Evolutionary conservation across 2,797 vertebrate species (phyloP), one percentile per base, ranked within the genome.

Genomic region (Synaphobranchus kaupii): DNA sequence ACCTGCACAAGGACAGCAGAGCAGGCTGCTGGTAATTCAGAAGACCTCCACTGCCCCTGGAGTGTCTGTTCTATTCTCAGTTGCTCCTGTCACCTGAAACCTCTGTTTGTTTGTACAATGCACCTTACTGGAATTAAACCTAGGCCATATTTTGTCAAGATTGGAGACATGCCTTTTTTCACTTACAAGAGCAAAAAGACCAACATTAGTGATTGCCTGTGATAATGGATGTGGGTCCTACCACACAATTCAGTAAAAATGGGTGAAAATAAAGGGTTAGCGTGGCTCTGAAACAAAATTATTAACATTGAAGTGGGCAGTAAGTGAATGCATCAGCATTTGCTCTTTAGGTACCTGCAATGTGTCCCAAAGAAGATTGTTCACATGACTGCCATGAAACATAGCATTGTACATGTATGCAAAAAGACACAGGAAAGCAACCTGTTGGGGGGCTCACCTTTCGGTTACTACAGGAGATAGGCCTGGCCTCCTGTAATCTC

Each of bases 401-500:
- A 25, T 48, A 50, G 10, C 22, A 25, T 48, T 50, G 34, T 25
- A 20, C 5, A 3, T 5, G 12, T 81, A 25, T 81, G 6, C 78
- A 50, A 50, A 50, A 85, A 68, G 63, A 85, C 44, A 63, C 84
- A 25, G 84, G 17, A 39, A 6, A 84, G 54, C 5, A 15, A 22
- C 25, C 31, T 22, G 34, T 20, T 52, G n/a, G 3, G n/a, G 3
- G 17, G 25, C 60, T 68, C 34, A 66, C 84, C 84, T 68, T 13
- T 17, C 58, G n/a, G 60, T 60, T 13, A 44, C 94, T 93, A 50
- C 94, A 60, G 25, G 90, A 71, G 28, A 92, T 81, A 0, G 96
- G 92, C 86, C 94, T 89, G 39, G 93, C 6, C 34, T 93, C 34
- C 88, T 98, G 97, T 60, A 98, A 91, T 88, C 96, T 95, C 87